Evolutionary conservation across 2,113 vertebrate genomes (phyloP), one percentile per base, ranked within the genome.

Genomic region (Melanotaenia duboulayi): DNA sequence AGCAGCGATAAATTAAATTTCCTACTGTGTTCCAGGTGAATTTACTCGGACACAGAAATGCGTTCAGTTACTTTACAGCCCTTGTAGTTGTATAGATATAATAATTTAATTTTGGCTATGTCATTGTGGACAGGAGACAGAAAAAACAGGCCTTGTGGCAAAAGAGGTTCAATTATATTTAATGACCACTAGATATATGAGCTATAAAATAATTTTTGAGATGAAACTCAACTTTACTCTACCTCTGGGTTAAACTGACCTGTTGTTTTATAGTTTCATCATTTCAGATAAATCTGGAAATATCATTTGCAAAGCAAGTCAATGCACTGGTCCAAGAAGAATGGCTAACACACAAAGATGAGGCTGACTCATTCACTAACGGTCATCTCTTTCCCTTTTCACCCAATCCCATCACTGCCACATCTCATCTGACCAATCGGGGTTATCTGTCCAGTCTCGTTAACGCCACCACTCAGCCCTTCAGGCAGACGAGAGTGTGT

Each of bases 361-460:
- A 60, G n/a, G n/a, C 40, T 52, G 62, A 66, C 62, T 77, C 46
- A 64, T 48, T 19, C 68, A 14, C 32, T 24, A 13, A 16, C 44
- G 13, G 32, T 51, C 71, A 50, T 16, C 28, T 61, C 50, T 35
- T 23, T 7, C 25, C 42, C n/a, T 13, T 14, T 9, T 76, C 51
- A 42, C 22, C 60, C 74, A 58, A 14, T 44, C 44, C 24, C 54
- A 4, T 37, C 42, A 7, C 39, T 65, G 74, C 65, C 74, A 60
- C 5, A 10, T 49, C 63, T 64, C 54, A 50, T 72, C 72, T 20
- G 58, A 40, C 71, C 66, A 79, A 35, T 66, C 70, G 23, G 17
- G 0, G 12, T 51, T 37, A 6, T 11, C 32, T 39, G 76, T 73
- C 76, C 17, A 0, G 3, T 17, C 32, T 50, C 22, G 72, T 83